A percentile compares a stretch with the other conserved stretches of the same genome.
These are phyloP conservation scores for Trididemnum clinides DNA, from an alignment of 23 tunicate species.

Conservation along the genomic window DNA sequence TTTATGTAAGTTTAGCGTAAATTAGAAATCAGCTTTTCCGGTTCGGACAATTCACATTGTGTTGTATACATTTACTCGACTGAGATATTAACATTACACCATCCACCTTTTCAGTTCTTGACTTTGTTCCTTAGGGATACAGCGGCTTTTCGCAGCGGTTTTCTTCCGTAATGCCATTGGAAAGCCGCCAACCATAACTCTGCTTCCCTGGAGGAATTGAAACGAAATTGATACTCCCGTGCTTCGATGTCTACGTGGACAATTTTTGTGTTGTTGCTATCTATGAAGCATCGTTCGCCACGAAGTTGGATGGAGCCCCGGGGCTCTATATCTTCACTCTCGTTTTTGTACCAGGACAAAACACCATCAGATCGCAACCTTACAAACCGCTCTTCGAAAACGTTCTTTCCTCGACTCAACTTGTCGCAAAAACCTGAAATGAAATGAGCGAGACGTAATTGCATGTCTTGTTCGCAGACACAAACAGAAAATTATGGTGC, in stretches of 20 bases:
- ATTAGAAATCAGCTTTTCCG: too few species aligned
- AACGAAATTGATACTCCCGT: conserved; percentile 42
- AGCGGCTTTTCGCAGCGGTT: conserved; percentile 28
- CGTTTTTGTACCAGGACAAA: conserved; percentile 26
- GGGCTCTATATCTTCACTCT: conserved; percentile 26
- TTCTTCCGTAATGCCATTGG: conserved; percentile 42
- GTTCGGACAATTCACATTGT: too few species aligned
- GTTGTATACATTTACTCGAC: too few species aligned
- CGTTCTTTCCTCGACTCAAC: conserved; percentile 29
- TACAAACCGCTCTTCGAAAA: conserved; percentile 43
- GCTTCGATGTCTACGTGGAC: conserved; percentile 15
- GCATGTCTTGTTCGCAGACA: neutral
- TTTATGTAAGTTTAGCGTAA: too few species aligned
- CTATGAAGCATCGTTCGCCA: conserved; percentile 33
- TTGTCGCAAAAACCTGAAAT: conserved; percentile 34
- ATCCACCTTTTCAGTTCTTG: too few species aligned
- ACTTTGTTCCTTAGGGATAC: conserved; percentile 46
- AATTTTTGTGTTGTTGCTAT: neutral
- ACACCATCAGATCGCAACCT: conserved; percentile 40
- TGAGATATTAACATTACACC: too few species aligned
- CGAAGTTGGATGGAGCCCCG: conserved; percentile 46
- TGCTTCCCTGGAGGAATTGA: conserved; percentile 18
- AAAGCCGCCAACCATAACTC: conserved; percentile 48
- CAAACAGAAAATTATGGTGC: neutral
- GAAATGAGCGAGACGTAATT: too few species aligned